These are phyloP conservation scores for Eriosoma lanigerum DNA, from an alignment of 1,140 invertebrate species.

Conservation along the genomic window DNA sequence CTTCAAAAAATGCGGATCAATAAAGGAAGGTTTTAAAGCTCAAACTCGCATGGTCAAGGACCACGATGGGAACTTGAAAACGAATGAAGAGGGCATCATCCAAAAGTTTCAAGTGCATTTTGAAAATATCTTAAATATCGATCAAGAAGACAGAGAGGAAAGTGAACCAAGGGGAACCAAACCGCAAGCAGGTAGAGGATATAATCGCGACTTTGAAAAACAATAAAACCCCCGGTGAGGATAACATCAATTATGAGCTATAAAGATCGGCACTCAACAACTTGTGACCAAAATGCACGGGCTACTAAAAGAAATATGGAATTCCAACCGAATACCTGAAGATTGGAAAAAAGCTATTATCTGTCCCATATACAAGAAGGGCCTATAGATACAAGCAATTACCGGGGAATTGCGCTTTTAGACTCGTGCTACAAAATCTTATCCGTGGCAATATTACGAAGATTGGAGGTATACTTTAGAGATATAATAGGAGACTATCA, in stretches of 20 bases:
- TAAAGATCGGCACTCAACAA: neutral
- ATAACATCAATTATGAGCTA: neutral
- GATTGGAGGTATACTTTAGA: too few relatives aligned
- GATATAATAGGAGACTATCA: too few relatives aligned
- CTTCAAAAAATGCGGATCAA: too few relatives aligned
- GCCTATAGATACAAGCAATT: too few relatives aligned
- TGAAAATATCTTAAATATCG: slow-evolving; percentile 7
- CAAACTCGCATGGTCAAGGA: too few relatives aligned
- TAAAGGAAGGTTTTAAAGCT: too few relatives aligned
- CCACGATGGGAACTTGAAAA: slow-evolving; percentile 1
- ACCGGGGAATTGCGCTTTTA: too few relatives aligned
- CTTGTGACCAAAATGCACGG: neutral
- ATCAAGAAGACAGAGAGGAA: neutral
- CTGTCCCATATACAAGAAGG: too few relatives aligned
- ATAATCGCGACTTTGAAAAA: neutral
- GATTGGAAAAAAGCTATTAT: too few relatives aligned
- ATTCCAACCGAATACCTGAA: slow-evolving; percentile 1
- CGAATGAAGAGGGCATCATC: slow-evolving; percentile 10
- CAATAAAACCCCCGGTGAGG: too few relatives aligned
- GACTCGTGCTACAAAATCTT: too few relatives aligned
- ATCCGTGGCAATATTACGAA: too few relatives aligned
- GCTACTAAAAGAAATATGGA: slow-evolving; percentile 15
- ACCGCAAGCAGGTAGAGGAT: neutral
- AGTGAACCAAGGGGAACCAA: neutral
- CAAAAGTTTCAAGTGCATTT: slow-evolving; percentile 15